Conservation (phyloP, 2,888 invertebrate species). For the Drosophila paramelanica region DNA sequence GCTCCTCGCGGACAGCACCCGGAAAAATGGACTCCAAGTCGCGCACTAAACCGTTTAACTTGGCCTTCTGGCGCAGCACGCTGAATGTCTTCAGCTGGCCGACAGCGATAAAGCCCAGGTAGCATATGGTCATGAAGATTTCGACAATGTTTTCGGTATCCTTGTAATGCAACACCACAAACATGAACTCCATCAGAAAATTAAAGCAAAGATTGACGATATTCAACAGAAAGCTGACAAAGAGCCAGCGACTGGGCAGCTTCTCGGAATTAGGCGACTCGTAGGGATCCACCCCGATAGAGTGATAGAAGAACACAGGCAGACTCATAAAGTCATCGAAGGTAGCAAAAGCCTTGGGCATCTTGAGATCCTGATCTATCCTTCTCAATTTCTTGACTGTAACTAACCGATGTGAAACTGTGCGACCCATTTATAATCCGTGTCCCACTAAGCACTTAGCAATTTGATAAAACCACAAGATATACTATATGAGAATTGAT, state of each 20-base stretch:
- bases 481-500: background rate
- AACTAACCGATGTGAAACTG: conserved; percentile 1
- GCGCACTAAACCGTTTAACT: conserved; percentile 26
- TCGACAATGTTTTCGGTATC: conserved; percentile 36
- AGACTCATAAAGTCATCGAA: conserved; percentile 54
- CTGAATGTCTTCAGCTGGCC: conserved; percentile 42
- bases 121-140: conserved; percentile 39
- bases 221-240: conserved; percentile 19
- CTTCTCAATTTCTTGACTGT: background rate
- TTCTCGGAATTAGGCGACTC: conserved; percentile 12
- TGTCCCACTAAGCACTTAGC: background rate
- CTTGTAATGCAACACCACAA: conserved; percentile 20
- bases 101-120: conserved; percentile 33
- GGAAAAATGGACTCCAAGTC: conserved; percentile 54
- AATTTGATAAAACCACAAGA: conserved; percentile 36
- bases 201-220: conserved; percentile 21
- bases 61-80: conserved; percentile 25
- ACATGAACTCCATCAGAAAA: conserved; percentile 17
- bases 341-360: conserved; percentile 12
- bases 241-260: conserved; percentile 28
- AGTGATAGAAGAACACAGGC: conserved; percentile 44
- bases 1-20: conserved; percentile 5
- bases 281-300: conserved; percentile 45
- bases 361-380: background rate
- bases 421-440: background rate